A percentile compares a stretch with the other conserved stretches of the same genome.
phyloP scores from a whole-genome alignment of 1,140 invertebrate genomes.

The Cylas formicarius region DNA sequence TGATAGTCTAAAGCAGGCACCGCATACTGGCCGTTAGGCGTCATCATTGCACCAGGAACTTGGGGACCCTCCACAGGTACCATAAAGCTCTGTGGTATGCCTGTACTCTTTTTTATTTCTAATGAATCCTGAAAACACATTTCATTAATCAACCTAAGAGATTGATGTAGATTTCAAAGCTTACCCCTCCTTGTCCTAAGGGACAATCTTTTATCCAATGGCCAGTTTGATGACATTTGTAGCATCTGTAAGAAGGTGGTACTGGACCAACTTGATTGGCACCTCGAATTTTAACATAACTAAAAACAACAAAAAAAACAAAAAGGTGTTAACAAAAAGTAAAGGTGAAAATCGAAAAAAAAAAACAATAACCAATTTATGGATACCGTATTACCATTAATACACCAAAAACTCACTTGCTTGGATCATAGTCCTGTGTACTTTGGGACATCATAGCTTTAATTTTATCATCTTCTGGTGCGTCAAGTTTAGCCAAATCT shows the following conservation, averaged over 20 bases:
- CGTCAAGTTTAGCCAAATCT: slow-evolving; percentile 83
- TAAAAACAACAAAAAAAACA: slow-evolving; percentile 38
- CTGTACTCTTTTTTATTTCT: slow-evolving; percentile 88
- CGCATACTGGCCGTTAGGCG: slow-evolving; percentile 84
- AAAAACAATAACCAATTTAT: neutral
- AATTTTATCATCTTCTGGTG: slow-evolving; percentile 94
- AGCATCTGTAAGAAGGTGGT: slow-evolving; percentile 84
- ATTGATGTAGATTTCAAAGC: slow-evolving; percentile 17
- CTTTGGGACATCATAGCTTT: slow-evolving; percentile 95
- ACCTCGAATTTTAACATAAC: slow-evolving; percentile 81
- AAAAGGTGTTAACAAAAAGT: slow-evolving; percentile 1
- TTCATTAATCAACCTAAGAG: neutral
- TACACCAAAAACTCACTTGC: slow-evolving; percentile 65
- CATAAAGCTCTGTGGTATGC: slow-evolving; percentile 96
- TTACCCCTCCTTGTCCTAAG: slow-evolving; percentile 53
- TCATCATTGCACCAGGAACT: slow-evolving; percentile 87
- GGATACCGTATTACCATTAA: slow-evolving; percentile 7
- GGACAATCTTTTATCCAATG: slow-evolving; percentile 97
- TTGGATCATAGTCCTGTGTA: slow-evolving; percentile 92
- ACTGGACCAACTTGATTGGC: slow-evolving; percentile 82
- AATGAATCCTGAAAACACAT: slow-evolving; percentile 51
- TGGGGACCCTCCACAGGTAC: slow-evolving; percentile 83
- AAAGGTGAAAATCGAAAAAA: neutral
- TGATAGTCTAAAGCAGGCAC: slow-evolving; percentile 87
- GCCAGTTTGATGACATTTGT: slow-evolving; percentile 84